Conservation (phyloP, 2,888 invertebrate genomes). For the Heterodera filipjevi region DNA sequence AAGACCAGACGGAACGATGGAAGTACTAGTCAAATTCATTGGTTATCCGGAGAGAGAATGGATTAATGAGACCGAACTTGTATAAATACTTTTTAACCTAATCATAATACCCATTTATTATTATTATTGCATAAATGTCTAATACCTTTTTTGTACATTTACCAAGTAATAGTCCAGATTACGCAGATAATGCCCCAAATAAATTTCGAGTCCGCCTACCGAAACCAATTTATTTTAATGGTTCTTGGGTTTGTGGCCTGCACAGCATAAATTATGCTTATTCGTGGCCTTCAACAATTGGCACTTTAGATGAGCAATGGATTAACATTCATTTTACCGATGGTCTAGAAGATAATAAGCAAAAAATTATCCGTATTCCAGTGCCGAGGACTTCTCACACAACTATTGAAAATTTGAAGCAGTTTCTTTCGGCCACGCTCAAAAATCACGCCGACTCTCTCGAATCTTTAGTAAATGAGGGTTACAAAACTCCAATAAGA, state of each 20-base stretch:
- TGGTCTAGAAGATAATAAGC: not conserved
- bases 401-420: not conserved
- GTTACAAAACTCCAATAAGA: not conserved
- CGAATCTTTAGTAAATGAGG: not conserved
- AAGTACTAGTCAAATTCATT: slow-evolving; percentile 22
- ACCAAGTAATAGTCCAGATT: slow-evolving; percentile 19
- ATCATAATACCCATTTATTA: not conserved
- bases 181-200: slow-evolving; percentile 16
- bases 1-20: not conserved
- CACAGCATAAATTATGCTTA: slow-evolving; percentile 20
- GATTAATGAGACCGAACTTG: slow-evolving; percentile 19
- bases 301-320: slow-evolving; percentile 14
- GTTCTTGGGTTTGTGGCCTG: slow-evolving; percentile 20
- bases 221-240: slow-evolving; percentile 21
- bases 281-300: slow-evolving; percentile 19
- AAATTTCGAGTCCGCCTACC: slow-evolving; percentile 26
- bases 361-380: not conserved
- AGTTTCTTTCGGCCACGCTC: not conserved
- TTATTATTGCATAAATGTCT: slow-evolving; percentile 6
- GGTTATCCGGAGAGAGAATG: slow-evolving; percentile 26
- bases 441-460: not conserved
- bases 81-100: not conserved
- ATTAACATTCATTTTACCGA: slow-evolving; percentile 5
- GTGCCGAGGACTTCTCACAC: slow-evolving; percentile 2
- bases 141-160: slow-evolving; percentile 22